These are phyloP conservation scores for Meiosimyza decipiens DNA, from an alignment of 2,888 invertebrate species.

Conservation along the genomic window DNA sequence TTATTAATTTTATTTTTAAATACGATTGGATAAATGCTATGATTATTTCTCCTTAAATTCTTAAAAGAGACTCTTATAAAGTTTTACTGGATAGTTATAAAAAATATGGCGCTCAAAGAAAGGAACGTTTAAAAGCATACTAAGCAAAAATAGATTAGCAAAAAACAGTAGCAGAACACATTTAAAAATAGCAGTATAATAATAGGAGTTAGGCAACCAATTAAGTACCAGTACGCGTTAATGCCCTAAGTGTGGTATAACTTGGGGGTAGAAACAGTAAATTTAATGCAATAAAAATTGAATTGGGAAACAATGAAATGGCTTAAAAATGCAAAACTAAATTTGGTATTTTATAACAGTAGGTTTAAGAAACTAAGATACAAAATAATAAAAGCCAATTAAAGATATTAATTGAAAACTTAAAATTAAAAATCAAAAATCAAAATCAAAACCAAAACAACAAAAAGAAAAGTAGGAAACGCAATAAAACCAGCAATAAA, in stretches of 20 bases:
- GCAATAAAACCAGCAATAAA: slow-evolving; percentile 28
- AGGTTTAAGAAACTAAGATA: neutral
- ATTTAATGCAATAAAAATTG: neutral
- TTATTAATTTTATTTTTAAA: too few species aligned
- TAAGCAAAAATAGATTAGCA: too few species aligned
- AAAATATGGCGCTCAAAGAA: too few species aligned
- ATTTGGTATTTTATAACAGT: slow-evolving; percentile 5
- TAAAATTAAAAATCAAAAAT: slow-evolving; percentile 4
- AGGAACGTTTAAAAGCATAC: too few species aligned
- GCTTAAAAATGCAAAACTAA: neutral
- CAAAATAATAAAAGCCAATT: neutral
- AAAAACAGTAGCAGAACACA: neutral
- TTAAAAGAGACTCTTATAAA: too few species aligned
- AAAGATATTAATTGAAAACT: neutral
- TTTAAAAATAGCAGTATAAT: slow-evolving; percentile 23
- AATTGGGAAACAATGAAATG: slow-evolving; percentile 7
- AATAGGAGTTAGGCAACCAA: slow-evolving; percentile 21
- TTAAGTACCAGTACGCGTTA: too few species aligned
- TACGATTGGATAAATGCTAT: too few species aligned
- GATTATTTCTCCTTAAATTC: too few species aligned
- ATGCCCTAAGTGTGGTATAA: neutral
- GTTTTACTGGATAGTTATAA: too few species aligned
- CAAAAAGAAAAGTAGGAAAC: slow-evolving; percentile 27
- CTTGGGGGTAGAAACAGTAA: neutral
- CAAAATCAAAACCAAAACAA: slow-evolving; percentile 31